Percentiles rank a stretch among this genome's conserved stretches.
Evolutionary conservation across 2,797 vertebrate species (phyloP).

Genomic region (Simalia tracyae): DNA sequence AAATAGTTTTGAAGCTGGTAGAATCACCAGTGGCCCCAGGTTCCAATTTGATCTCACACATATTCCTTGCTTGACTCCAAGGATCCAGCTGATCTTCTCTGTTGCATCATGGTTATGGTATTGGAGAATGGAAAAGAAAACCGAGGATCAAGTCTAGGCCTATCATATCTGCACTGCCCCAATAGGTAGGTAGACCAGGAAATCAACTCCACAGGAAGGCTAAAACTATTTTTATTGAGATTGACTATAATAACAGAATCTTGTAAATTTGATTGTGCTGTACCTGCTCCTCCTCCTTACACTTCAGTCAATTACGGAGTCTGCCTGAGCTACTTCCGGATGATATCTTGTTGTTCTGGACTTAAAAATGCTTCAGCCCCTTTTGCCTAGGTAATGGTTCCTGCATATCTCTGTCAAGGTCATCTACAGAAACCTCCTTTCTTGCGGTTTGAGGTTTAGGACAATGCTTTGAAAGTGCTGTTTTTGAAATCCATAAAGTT

Average conservation of each 20-base stretch:
- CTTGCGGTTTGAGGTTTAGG: neutral
- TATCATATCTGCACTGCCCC: neutral
- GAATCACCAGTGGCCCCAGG: neutral
- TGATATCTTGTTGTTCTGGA: neutral
- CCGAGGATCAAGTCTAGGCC: neutral
- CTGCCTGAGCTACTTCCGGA: neutral
- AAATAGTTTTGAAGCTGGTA: neutral
- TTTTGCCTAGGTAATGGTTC: neutral
- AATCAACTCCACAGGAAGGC: neutral
- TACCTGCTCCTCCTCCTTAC: neutral
- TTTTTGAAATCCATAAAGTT: neutral
- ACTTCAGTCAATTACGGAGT: neutral
- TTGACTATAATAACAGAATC: neutral
- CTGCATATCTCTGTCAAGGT: neutral
- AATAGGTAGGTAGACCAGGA: neutral
- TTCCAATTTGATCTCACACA: neutral
- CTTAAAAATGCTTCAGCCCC: neutral
- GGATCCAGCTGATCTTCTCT: neutral
- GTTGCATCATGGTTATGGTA: neutral
- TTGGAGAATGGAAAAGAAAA: neutral
- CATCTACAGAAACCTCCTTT: neutral
- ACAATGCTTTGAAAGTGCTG: neutral
- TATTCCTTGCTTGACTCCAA: neutral
- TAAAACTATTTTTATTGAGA: neutral
- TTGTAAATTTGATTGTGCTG: neutral